A percentile compares a stretch with the other conserved stretches of the same genome.
phyloP scores from a whole-genome alignment of 2,888 invertebrate species.

The Hyposoter dolosus region DNA sequence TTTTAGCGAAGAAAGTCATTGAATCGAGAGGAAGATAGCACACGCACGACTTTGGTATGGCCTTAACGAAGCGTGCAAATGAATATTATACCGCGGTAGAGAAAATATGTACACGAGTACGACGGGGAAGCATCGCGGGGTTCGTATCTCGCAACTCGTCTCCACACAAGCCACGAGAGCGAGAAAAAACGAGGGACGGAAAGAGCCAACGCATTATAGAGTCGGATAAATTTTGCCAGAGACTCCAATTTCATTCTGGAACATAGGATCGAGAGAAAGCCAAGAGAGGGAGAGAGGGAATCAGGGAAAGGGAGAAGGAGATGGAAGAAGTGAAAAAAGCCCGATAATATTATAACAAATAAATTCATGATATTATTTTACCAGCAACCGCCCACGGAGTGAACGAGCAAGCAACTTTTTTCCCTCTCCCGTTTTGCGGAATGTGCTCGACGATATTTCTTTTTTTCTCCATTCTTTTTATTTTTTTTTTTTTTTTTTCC shows the following conservation, averaged over 20 bases:
- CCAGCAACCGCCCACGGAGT: constrained; percentile 64
- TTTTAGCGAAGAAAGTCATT: constrained; percentile 36
- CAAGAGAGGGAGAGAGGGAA: constrained; percentile 21
- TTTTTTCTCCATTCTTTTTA: constrained; percentile 18
- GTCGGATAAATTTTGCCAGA: constrained; percentile 69
- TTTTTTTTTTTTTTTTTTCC: too few relatives aligned
- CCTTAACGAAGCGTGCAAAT: constrained; percentile 66
- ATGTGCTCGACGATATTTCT: constrained; percentile 52
- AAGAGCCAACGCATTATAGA: constrained; percentile 56
- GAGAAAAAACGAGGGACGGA: constrained; percentile 26
- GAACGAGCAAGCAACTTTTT: constrained; percentile 52
- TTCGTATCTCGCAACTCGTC: constrained; percentile 44
- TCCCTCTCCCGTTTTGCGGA: constrained; percentile 48
- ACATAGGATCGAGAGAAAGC: constrained; percentile 39
- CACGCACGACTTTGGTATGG: constrained; percentile 29
- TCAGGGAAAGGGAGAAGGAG: constrained; percentile 27
- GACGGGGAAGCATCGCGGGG: constrained; percentile 54
- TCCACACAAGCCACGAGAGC: constrained; percentile 28
- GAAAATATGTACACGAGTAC: constrained; percentile 45
- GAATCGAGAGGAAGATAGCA: constrained; percentile 23
- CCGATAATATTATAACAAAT: constrained; percentile 71
- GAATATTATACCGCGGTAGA: constrained; percentile 62
- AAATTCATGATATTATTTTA: constrained; percentile 72
- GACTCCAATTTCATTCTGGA: constrained; percentile 69
- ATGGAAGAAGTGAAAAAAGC: constrained; percentile 40